phyloP scores from a whole-genome alignment of 2,113 vertebrate species.

The Pelecanus crispus region DNA sequence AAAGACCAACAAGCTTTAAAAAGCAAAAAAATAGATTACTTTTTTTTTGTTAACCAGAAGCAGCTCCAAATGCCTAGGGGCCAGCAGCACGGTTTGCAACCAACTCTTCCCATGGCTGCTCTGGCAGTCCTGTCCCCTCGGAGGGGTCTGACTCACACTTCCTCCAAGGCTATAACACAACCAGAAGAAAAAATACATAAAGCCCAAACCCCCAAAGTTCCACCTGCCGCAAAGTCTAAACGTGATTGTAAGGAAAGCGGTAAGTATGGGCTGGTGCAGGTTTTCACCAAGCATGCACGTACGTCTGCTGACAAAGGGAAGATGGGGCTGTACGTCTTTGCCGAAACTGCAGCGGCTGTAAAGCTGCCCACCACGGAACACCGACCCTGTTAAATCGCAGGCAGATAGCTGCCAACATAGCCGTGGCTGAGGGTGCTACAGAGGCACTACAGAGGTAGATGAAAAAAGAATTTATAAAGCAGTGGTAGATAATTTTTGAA shows the following conservation, averaged over 20 bases:
- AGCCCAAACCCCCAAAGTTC: background rate
- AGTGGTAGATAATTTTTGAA: background rate
- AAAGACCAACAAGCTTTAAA: background rate
- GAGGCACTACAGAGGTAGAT: background rate
- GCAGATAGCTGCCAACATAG: background rate
- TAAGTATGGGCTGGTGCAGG: background rate
- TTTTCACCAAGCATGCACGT: fast-evolving
- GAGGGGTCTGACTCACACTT: background rate
- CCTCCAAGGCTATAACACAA: background rate
- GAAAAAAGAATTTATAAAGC: background rate
- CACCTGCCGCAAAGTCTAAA: background rate
- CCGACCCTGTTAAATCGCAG: background rate
- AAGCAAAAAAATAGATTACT: background rate
- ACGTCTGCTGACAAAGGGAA: background rate
- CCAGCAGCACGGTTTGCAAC: background rate
- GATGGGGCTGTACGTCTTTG: background rate
- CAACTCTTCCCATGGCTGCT: background rate
- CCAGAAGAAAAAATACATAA: background rate
- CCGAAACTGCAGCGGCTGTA: background rate
- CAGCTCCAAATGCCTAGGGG: fast-evolving
- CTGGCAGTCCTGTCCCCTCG: background rate
- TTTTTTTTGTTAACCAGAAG: background rate
- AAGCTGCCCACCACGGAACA: background rate
- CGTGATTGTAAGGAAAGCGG: fast-evolving
- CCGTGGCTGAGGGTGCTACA: background rate